Evolutionary conservation across 2,888 invertebrate species (phyloP).

Genomic region (Furcula furcula): DNA sequence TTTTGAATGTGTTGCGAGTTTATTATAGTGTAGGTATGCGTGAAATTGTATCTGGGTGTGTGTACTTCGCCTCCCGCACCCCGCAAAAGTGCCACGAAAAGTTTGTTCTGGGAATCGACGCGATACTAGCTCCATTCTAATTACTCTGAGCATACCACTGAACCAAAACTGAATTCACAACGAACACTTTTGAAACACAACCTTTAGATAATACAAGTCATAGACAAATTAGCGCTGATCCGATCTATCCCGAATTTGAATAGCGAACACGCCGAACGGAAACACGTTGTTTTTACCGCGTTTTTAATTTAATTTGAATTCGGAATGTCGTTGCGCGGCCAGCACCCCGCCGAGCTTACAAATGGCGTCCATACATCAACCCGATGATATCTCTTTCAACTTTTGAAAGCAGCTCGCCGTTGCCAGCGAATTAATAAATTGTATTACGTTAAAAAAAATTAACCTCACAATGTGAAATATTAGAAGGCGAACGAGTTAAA

Average conservation of each 20-base stretch:
- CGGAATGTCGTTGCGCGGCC: conserved; percentile 64
- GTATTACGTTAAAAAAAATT: conserved; percentile 48
- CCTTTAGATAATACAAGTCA: conserved; percentile 40
- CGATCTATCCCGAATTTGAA: conserved; percentile 68
- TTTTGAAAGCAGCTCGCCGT: conserved; percentile 65
- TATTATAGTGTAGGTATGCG: no score
- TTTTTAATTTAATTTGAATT: conserved; percentile 80
- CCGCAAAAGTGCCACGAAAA: no score
- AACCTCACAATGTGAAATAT: conserved; percentile 53
- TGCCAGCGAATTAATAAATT: conserved; percentile 69
- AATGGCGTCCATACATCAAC: conserved; percentile 78
- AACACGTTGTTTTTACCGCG: conserved; percentile 77
- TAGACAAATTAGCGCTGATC: conserved; percentile 79
- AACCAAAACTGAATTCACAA: no score
- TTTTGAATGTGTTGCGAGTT: no score
- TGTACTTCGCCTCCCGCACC: no score
- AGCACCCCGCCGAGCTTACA: conserved; percentile 71
- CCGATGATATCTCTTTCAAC: conserved; percentile 80
- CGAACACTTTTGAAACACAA: no score
- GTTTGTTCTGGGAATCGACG: no score
- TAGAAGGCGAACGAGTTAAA: conserved; percentile 40
- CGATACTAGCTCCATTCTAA: no score
- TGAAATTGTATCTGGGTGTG: no score
- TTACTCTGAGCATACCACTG: no score
- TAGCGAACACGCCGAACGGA: conserved; percentile 60